phyloP scores from a whole-genome alignment of 2,797 vertebrate genomes.

The Epinephelus malabaricus region DNA sequence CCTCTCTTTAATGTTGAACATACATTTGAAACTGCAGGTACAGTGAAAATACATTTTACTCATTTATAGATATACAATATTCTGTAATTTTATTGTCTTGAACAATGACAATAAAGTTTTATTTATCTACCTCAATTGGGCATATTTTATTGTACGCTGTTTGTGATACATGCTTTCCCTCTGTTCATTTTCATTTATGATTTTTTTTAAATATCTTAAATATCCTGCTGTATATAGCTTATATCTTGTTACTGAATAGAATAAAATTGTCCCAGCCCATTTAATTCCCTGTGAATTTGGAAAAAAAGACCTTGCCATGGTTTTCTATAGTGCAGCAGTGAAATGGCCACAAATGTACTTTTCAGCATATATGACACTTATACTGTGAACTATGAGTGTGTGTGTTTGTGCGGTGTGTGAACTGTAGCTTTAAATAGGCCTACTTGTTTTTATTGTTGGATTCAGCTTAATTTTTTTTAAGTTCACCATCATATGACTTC shows the following conservation, averaged over 20 bases:
- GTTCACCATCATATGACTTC: not conserved
- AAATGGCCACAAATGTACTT: not conserved
- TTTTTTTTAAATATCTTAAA: not conserved
- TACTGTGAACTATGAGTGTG: not conserved
- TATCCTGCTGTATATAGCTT: too few species aligned
- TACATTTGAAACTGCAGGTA: not conserved
- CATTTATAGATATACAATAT: not conserved
- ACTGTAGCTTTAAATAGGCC: not conserved
- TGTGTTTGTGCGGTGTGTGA: not conserved
- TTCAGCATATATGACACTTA: not conserved
- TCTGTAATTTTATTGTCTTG: too few species aligned
- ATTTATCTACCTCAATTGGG: too few species aligned
- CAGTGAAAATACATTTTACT: not conserved
- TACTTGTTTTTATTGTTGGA: not conserved
- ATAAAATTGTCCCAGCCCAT: too few species aligned
- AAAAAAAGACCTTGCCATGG: too few species aligned
- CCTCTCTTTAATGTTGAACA: not conserved
- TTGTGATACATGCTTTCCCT: not conserved
- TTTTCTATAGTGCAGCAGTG: not conserved
- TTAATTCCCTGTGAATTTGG: too few species aligned
- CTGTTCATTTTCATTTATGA: too few species aligned
- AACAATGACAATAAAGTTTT: not conserved
- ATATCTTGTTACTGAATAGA: too few species aligned
- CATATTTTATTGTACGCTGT: not conserved
- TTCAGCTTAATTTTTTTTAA: not conserved